Conservation (phyloP, 2,797 vertebrate species). For the Cheirogaleus major region DNA sequence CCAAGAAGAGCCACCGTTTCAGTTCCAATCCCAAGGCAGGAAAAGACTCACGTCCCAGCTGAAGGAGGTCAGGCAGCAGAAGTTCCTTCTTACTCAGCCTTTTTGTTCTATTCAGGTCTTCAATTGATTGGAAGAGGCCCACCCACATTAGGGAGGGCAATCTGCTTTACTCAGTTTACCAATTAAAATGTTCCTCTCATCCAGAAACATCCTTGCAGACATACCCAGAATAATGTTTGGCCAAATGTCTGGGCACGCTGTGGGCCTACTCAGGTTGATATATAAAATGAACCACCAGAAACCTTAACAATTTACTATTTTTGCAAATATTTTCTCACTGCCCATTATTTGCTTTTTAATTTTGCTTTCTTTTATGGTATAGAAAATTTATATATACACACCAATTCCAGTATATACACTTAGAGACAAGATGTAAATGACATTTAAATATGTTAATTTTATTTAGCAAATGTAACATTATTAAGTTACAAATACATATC, state of each 20-base stretch:
- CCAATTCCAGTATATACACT: neutral
- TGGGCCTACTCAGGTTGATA: neutral
- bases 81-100: neutral
- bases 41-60: neutral
- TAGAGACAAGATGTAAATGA: neutral
- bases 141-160: neutral
- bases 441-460: constrained; percentile 24
- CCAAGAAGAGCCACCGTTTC: neutral
- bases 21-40: neutral
- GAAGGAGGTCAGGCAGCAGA: neutral
- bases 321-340: neutral
- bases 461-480: neutral
- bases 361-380: neutral
- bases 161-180: neutral
- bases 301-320: neutral
- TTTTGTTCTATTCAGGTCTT: neutral
- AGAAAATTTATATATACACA: neutral
- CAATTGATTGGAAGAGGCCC: neutral
- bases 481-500: neutral
- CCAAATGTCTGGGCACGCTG: neutral
- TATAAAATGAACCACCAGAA: neutral
- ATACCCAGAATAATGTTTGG: neutral
- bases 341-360: neutral
- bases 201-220: neutral
- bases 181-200: neutral